phyloP scores from a whole-genome alignment of 2,888 invertebrate genomes.

The Sisyra terminalis region DNA sequence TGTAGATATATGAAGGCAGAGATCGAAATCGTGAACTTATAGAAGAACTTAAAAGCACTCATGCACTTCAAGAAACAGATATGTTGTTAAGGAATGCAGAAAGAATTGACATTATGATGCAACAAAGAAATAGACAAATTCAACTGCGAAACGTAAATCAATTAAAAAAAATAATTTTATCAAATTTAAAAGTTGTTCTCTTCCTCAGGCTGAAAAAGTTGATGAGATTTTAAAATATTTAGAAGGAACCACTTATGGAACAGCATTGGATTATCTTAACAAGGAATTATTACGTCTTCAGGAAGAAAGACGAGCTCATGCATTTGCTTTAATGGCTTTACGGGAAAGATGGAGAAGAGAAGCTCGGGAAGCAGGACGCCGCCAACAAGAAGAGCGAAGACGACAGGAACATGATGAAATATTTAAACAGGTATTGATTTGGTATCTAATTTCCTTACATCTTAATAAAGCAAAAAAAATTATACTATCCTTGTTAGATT shows the following conservation, averaged over 20 bases:
- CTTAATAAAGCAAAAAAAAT: too few species aligned
- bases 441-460: background rate
- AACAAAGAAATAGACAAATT: conserved; percentile 21
- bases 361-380: conserved; percentile 61
- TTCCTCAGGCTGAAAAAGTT: conserved; percentile 32
- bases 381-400: conserved; percentile 58
- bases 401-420: conserved; percentile 64
- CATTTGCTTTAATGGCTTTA: conserved; percentile 61
- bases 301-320: conserved; percentile 65
- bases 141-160: conserved; percentile 12
- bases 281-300: conserved; percentile 61
- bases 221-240: conserved; percentile 46
- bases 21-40: conserved; percentile 52
- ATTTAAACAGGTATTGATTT: conserved; percentile 43
- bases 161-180: too few species aligned
- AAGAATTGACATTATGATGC: conserved; percentile 19
- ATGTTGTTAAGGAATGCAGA: conserved; percentile 19
- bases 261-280: conserved; percentile 54
- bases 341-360: conserved; percentile 58
- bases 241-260: conserved; percentile 55
- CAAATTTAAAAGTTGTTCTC: conserved; percentile 1
- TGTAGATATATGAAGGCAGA: conserved; percentile 53
- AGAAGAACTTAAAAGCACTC: conserved; percentile 49
- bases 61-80: conserved; percentile 43
- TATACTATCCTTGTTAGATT: conserved; percentile 21